phyloP scores from a whole-genome alignment of 37 sponge, comb jelly and placozoan genomes.

The Diacarnus erythraeanus region DNA sequence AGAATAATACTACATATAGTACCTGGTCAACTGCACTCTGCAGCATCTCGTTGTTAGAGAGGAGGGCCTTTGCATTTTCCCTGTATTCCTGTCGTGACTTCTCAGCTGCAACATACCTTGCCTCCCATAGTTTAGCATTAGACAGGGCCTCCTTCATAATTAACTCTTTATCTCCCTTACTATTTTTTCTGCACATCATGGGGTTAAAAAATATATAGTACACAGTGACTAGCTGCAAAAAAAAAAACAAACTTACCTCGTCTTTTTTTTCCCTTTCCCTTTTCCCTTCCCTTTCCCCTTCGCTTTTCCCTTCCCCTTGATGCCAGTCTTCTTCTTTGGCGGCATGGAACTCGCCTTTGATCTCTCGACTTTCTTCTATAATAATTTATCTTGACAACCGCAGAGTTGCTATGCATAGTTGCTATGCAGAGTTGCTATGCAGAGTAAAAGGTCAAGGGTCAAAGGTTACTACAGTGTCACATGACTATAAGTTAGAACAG shows the following conservation, averaged over 20 bases:
- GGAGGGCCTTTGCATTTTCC: conserved; percentile 58
- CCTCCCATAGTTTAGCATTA: conserved; percentile 80
- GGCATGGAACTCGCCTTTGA: conserved; percentile 44
- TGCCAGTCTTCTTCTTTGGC: conserved; percentile 33
- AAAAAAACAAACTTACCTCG: not conserved
- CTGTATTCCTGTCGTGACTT: conserved; percentile 80
- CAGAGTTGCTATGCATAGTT: not conserved
- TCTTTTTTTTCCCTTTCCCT: conserved; percentile 3
- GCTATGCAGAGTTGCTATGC: conserved; percentile 1
- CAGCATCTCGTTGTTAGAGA: conserved; percentile 81
- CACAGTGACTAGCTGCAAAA: not conserved
- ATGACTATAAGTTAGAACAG: not conserved
- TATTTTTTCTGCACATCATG: conserved; percentile 13
- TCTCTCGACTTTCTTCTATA: not conserved
- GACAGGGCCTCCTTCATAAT: conserved; percentile 69
- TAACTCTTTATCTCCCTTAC: conserved; percentile 63
- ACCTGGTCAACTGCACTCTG: conserved; percentile 77
- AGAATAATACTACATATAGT: not conserved
- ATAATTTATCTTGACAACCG: not conserved
- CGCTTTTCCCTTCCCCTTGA: conserved; percentile 43
- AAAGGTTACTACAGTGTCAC: not conserved
- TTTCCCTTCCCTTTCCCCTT: conserved; percentile 21
- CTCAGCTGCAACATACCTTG: conserved; percentile 69
- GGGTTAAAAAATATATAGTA: not conserved
- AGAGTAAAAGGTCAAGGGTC: conserved; percentile 8